Evolutionary conservation across 1,140 invertebrate species (phyloP), one percentile per base, ranked within the genome.

Genomic region (Lordiphosa collinella): DNA sequence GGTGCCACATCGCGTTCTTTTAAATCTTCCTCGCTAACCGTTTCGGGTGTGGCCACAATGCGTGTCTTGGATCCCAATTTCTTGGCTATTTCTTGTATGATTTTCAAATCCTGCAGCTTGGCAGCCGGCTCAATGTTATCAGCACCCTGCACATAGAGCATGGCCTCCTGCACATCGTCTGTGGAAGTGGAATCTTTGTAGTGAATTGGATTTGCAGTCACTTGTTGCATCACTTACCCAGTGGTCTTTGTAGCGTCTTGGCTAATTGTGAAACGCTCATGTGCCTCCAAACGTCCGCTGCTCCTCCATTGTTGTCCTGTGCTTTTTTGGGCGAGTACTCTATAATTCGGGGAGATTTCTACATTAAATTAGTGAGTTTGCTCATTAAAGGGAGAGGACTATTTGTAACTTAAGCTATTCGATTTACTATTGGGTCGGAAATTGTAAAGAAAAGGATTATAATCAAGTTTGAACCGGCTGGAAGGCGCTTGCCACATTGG

Each of bases 191-290:
- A 13, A 37, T 14, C 40, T 14, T 1, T 9, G 11, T 11, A 43
- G 1, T 3, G 25, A 11, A 6, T 1, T 5, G n/a, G 0, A 18
- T 4, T 2, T 6, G 18, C 0, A 22, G 18, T 0, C 0, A 7
- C 9, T 4, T 0, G 2, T 5, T 0, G 8, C 1, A 16, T 0
- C n/a, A 35, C 47, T 62, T 71, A 88, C 86, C 86, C 38, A 88
- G 25, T 0, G 84, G 62, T 2, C 87, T 92, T 12, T 91, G 79
- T 9, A 93, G 55, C 1, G 91, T 90, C 46, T 91, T 75, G 14
- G 94, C 92, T 60, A 97, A 89, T 79, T 97, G 93, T 38, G 80
- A 56, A 0, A 96, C 92, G 8, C 93, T 96, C 91, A 97, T 96
- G 71, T 93, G 92, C 43, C 91, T 90, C 95, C 95, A 97, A 53